Percentiles rank a stretch among this genome's conserved stretches.
Evolutionary conservation across 2,113 vertebrate genomes (phyloP).

Genomic region (Eulemur macaco): DNA sequence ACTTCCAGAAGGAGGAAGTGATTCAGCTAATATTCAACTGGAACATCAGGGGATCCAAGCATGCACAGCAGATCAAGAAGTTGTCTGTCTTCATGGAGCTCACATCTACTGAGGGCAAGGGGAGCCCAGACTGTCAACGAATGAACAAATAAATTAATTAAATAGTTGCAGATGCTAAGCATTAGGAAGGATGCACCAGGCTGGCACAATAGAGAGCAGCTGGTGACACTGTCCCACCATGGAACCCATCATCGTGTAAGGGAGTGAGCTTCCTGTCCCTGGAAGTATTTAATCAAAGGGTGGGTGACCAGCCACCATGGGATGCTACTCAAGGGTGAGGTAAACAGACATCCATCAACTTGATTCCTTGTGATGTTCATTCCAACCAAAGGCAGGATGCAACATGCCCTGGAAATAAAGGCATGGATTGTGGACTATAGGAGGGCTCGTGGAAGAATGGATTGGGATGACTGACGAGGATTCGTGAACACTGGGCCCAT

Average conservation of each 20-base stretch:
- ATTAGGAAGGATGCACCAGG: neutral
- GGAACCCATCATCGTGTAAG: neutral
- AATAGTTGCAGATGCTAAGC: neutral
- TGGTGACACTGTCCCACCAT: neutral
- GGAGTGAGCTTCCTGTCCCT: neutral
- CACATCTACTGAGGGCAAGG: accelerated
- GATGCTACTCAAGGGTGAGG: neutral
- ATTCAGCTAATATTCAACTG: neutral
- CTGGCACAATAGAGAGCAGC: accelerated
- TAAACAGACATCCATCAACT: neutral
- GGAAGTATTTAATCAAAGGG: neutral
- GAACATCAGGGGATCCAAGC: neutral
- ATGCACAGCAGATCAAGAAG: neutral
- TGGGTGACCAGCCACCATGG: neutral
- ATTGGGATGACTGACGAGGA: neutral
- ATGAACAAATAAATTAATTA: neutral
- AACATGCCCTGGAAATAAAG: neutral
- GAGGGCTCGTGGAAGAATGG: neutral
- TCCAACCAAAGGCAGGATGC: neutral
- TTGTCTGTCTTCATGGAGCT: neutral
- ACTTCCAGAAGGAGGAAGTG: too few species aligned
- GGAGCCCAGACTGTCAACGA: neutral
- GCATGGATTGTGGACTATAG: neutral
- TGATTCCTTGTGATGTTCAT: neutral
- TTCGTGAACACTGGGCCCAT: neutral